phyloP scores from a whole-genome alignment of 2,888 invertebrate species.

The Ariolimax columbianus region DNA sequence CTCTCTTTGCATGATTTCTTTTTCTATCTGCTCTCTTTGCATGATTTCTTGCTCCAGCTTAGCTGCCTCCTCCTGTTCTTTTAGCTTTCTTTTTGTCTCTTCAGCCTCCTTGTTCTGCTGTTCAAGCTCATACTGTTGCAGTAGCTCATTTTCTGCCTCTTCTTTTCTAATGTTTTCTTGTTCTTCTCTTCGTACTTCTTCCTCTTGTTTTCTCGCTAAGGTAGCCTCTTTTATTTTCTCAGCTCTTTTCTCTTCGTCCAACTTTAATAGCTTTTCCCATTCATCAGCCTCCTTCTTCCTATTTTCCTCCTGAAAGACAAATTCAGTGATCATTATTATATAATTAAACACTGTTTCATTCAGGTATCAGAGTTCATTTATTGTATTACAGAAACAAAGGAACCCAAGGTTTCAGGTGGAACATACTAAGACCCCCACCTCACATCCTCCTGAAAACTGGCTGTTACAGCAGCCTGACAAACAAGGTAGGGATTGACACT shows the following conservation, averaged over 20 bases:
- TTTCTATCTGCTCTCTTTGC: conserved; percentile 55
- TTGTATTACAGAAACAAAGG: not conserved
- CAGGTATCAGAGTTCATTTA: not conserved
- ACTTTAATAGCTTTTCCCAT: not conserved
- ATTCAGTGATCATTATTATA: not conserved
- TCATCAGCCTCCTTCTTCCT: conserved; percentile 21
- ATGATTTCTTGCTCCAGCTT: conserved; percentile 20
- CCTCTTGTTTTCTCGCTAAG: conserved; percentile 50
- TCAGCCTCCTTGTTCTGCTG: conserved; percentile 52
- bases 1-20: conserved; percentile 45
- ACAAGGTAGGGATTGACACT: too few species aligned
- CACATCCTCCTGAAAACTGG: too few species aligned
- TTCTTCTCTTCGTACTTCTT: conserved; percentile 58
- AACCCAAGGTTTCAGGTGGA: too few species aligned
- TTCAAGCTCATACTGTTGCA: conserved; percentile 34
- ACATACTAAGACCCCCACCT: too few species aligned
- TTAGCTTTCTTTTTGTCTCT: conserved; percentile 57
- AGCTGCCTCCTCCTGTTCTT: conserved; percentile 54
- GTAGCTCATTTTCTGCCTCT: conserved; percentile 56
- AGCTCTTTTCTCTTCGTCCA: conserved; percentile 31
- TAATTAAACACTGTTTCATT: not conserved
- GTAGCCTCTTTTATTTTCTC: not conserved
- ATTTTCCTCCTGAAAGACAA: conserved; percentile 5
- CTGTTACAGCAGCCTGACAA: too few species aligned
- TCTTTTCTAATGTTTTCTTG: conserved; percentile 56